Percentiles rank a stretch among this genome's conserved stretches.
Evolutionary conservation across 2,888 invertebrate genomes (phyloP).

Genomic region (Philonicus albiceps): DNA sequence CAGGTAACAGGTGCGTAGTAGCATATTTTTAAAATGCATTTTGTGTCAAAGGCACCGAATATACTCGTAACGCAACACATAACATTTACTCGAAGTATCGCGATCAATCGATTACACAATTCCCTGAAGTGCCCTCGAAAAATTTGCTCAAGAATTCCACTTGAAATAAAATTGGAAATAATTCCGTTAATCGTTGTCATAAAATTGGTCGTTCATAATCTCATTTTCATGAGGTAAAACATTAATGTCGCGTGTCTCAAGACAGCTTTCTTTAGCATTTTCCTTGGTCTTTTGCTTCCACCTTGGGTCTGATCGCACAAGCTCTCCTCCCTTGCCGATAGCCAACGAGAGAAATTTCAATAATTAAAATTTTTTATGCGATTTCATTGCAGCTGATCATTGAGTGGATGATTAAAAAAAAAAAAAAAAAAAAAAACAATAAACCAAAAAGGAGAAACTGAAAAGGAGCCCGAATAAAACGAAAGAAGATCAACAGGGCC

Average conservation of each 20-base stretch:
- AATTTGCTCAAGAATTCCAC: background rate
- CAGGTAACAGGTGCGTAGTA: background rate
- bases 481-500: background rate
- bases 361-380: conserved; percentile 35
- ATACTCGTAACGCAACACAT: background rate
- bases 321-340: background rate
- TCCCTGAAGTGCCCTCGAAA: background rate
- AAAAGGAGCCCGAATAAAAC: background rate
- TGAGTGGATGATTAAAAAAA: conserved; percentile 6
- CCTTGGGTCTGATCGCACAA: background rate
- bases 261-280: background rate
- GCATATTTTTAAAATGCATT: background rate
- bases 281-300: background rate
- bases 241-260: background rate
- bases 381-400: conserved; percentile 37
- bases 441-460: background rate
- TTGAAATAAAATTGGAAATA: background rate
- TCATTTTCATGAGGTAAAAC: background rate
- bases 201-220: background rate
- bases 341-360: conserved; percentile 2
- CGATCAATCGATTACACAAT: background rate
- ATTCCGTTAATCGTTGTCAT: background rate
- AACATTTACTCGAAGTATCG: background rate
- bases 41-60: background rate
- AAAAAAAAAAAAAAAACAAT: too few species aligned